phyloP scores from a whole-genome alignment of 2,113 vertebrate species.

The Labeo rohita region DNA sequence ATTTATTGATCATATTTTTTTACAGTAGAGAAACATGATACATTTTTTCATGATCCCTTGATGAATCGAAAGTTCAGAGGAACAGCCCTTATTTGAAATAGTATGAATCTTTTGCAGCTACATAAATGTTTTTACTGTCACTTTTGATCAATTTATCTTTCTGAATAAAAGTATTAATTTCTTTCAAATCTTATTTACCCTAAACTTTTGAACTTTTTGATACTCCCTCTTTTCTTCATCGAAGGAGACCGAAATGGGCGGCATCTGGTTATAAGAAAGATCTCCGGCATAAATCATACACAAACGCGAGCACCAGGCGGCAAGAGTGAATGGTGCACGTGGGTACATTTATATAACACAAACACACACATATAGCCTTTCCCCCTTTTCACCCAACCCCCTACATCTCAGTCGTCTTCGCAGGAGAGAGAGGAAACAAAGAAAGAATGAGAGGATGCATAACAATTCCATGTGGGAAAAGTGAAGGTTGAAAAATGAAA shows the following conservation, averaged over 20 bases:
- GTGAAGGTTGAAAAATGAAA: conserved; percentile 10
- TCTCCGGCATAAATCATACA: conserved; percentile 62
- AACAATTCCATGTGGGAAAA: conserved; percentile 40
- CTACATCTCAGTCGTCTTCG: conserved; percentile 64
- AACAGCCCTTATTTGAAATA: not conserved
- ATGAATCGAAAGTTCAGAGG: not conserved
- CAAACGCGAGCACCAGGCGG: conserved; percentile 14
- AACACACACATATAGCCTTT: conserved; percentile 24
- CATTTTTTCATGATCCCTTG: not conserved
- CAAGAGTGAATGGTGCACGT: conserved; percentile 1
- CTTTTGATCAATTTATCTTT: not conserved
- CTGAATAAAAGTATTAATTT: not conserved
- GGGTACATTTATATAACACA: conserved; percentile 41
- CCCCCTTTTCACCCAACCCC: conserved; percentile 63
- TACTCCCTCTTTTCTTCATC: conserved; percentile 8
- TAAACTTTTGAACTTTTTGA: not conserved
- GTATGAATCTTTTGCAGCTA: not conserved
- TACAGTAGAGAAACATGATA: not conserved
- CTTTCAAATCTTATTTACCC: not conserved
- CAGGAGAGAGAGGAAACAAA: conserved; percentile 62
- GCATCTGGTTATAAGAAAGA: conserved; percentile 56
- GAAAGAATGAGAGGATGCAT: conserved; percentile 51
- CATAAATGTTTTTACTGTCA: not conserved
- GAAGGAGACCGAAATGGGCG: conserved; percentile 53
- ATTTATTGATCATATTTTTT: not conserved